Percentiles rank a stretch among this genome's conserved stretches.
Evolutionary conservation across 2,888 invertebrate species (phyloP).

Genomic region (Agrypnus murinus): DNA sequence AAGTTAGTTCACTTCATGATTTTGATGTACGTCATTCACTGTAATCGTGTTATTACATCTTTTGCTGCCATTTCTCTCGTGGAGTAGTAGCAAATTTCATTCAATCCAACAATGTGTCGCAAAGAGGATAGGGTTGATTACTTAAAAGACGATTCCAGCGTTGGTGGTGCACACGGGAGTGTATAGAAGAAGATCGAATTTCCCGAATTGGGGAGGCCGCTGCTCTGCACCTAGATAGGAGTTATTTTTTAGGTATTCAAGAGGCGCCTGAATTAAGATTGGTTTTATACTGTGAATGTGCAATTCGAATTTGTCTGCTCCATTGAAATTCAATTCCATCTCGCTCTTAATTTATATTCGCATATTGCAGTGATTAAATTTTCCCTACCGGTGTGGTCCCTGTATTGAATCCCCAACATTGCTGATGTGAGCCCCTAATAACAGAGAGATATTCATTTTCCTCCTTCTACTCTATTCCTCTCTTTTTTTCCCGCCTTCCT

Average conservation of each 20-base stretch:
- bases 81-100: neutral
- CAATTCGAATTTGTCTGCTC: conserved; percentile 44
- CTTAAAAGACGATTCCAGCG: conserved; percentile 10
- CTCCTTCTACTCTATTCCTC: too few relatives aligned
- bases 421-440: conserved; percentile 18
- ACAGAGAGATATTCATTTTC: conserved; percentile 5
- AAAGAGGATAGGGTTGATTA: conserved; percentile 22
- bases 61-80: conserved; percentile 14
- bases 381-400: conserved; percentile 30
- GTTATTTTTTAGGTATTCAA: conserved; percentile 42
- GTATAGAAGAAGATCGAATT: too few relatives aligned
- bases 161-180: neutral
- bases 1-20: neutral
- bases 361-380: conserved; percentile 49
- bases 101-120: conserved; percentile 11
- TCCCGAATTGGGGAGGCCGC: conserved; percentile 2
- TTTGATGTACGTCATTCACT: conserved; percentile 19
- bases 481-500: conserved; percentile 1
- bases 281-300: conserved; percentile 40
- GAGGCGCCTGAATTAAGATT: conserved; percentile 43
- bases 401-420: conserved; percentile 34
- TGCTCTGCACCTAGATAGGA: too few relatives aligned
- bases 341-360: conserved; percentile 47
- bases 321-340: conserved; percentile 44
- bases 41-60: neutral